Evolutionary conservation across 2,888 invertebrate genomes (phyloP), one percentile per base, ranked within the genome.

Genomic region (Nomada flava): DNA sequence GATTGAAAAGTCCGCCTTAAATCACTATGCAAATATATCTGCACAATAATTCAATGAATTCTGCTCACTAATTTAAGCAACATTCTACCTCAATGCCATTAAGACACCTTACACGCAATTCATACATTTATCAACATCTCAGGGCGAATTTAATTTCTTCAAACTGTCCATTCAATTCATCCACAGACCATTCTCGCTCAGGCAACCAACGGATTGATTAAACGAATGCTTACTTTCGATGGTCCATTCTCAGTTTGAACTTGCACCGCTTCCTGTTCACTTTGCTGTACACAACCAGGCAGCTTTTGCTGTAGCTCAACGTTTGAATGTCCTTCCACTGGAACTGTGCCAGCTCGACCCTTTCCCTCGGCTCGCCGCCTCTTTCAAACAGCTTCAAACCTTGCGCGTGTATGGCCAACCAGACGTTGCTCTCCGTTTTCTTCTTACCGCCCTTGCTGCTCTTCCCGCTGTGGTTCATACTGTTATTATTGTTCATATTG

Each of bases 261-360:
- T 97, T 97, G 77, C 95, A 94, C 60, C 95, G 95, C 86, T 95
- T 96, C 15, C 95, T 95, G 78, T 94, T 95, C 72, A 95, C 91
- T 85, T 94, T 95, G 52, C 95, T 91, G 93, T 94, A 93, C 90
- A 95, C 95, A 11, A 96, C 95, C 59, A 97, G 94, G 85, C 96
- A 96, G 89, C 96, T 96, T 92, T 97, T 97, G 90, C 96, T 96
- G 91, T 96, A 97, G 90, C 96, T 96, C 85, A 97, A 95, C 85
- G 96, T 97, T 90, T 97, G 96, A 88, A 97, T 97, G 86, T 96
- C 96, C 88, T 96, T 95, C 97, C 97, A 97, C 86, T 95, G 95
- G 89, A 95, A 95, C 83, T 92, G 91, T 5, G 92, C 92, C n/a
- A 94, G 82, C 67, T 93, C 92, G 4, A 86, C 82, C 76, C 93